Percentiles rank a stretch among this genome's conserved stretches.
Evolutionary conservation across 2,888 invertebrate species (phyloP).

Genomic region (Phortica magna): DNA sequence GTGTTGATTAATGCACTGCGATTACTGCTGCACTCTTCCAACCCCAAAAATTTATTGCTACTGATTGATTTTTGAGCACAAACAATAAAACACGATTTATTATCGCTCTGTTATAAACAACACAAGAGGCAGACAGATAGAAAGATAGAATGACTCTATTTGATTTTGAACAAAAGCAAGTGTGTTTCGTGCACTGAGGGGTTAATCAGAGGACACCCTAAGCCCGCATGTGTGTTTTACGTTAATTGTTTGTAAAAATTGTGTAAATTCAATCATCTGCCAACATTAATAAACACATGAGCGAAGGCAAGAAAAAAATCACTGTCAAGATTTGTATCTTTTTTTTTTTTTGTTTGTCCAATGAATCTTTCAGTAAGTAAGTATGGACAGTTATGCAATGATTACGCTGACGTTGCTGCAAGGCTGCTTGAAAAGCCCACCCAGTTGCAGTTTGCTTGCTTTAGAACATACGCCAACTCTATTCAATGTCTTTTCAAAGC

Average conservation of each 20-base stretch:
- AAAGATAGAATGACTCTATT: not conserved
- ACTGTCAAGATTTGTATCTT: not conserved
- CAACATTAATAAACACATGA: not conserved
- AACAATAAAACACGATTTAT: constrained; percentile 4
- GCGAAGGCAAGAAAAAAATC: not conserved
- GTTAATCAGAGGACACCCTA: not conserved
- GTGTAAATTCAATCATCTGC: not conserved
- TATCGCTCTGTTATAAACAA: not conserved
- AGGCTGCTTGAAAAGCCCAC: constrained; percentile 3
- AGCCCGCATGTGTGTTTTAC: constrained; percentile 11
- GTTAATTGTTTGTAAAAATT: not conserved
- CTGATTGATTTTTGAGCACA: constrained; percentile 9
- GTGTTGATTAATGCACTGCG: too few species aligned
- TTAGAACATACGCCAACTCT: too few species aligned
- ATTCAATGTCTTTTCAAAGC: too few species aligned
- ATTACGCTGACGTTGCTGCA: constrained; percentile 14
- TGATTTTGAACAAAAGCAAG: not conserved
- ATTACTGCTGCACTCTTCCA: too few species aligned
- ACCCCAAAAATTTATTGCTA: constrained; percentile 6
- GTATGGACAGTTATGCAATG: constrained; percentile 11
- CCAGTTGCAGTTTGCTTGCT: not conserved
- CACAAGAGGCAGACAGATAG: not conserved
- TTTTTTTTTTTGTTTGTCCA: not conserved
- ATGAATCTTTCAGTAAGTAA: not conserved
- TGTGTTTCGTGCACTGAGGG: not conserved